Conservation (phyloP, 2,888 invertebrate genomes). For the Cantharis flavilabris region DNA sequence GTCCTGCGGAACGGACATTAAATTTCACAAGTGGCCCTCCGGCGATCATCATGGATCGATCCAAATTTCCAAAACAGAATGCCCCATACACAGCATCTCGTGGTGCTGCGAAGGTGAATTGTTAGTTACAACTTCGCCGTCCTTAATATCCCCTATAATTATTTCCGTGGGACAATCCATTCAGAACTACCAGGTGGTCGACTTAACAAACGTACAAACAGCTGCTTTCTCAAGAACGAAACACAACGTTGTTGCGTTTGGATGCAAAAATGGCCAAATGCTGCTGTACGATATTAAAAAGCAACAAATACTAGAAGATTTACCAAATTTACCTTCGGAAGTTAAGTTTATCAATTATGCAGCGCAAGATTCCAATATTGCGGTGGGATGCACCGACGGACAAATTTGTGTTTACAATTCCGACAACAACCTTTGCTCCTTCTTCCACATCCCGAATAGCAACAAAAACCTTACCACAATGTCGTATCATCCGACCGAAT, state of each 20-base stretch:
- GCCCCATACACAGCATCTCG: slow-evolving; percentile 42
- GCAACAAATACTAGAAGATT: slow-evolving; percentile 31
- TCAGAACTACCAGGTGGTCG: slow-evolving; percentile 15
- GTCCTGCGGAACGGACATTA: slow-evolving; percentile 61
- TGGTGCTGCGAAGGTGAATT: slow-evolving; percentile 46
- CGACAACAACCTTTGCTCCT: slow-evolving; percentile 25
- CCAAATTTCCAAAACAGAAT: slow-evolving; percentile 37
- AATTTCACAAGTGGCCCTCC: slow-evolving; percentile 60
- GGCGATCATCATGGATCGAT: slow-evolving; percentile 47
- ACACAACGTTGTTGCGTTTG: slow-evolving; percentile 39
- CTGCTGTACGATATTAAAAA: slow-evolving; percentile 40
- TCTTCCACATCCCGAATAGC: slow-evolving; percentile 33
- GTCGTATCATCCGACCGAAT: slow-evolving; percentile 31
- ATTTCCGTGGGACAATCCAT: slow-evolving; percentile 8
- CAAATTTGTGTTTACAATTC: slow-evolving; percentile 37
- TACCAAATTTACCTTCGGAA: slow-evolving; percentile 33
- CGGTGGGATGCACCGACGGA: slow-evolving; percentile 37
- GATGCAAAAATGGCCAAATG: slow-evolving; percentile 40
- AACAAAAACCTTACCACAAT: slow-evolving; percentile 33
- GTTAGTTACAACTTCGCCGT: slow-evolving; percentile 9
- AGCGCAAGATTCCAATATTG: slow-evolving; percentile 40
- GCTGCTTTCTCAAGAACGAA: slow-evolving; percentile 39
- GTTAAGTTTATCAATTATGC: slow-evolving; percentile 44
- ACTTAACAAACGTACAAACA: slow-evolving; percentile 28
- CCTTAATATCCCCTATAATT: slow-evolving; percentile 1